Conservation (phyloP, 2,113 vertebrate species). For the Tautogolabrus adspersus region DNA sequence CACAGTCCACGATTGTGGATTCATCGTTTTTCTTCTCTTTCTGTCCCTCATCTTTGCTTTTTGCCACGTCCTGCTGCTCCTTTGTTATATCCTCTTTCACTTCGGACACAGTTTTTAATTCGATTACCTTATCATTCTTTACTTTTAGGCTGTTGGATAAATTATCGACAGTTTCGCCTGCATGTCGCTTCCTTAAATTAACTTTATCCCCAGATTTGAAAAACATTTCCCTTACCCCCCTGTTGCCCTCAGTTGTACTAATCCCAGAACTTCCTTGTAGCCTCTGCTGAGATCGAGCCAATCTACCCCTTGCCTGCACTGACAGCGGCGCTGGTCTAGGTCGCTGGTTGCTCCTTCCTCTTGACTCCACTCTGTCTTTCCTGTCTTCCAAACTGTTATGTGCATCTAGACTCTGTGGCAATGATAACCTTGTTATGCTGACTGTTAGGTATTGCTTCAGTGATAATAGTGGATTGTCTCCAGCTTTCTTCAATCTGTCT, state of each 20-base stretch:
- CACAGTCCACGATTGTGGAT: not conserved
- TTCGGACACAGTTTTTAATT: conserved; percentile 40
- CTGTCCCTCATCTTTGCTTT: conserved; percentile 12
- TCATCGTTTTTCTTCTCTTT: conserved; percentile 7
- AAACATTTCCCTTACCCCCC: conserved; percentile 77
- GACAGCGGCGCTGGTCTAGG: conserved; percentile 21
- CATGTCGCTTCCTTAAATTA: conserved; percentile 41
- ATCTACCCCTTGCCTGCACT: conserved; percentile 40
- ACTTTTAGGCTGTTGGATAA: conserved; percentile 26
- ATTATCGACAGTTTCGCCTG: conserved; percentile 35
- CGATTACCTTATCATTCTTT: conserved; percentile 36
- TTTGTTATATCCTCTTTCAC: conserved; percentile 13
- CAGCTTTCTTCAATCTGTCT: conserved; percentile 20
- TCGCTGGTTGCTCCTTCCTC: conserved; percentile 45
- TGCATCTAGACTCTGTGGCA: conserved; percentile 45
- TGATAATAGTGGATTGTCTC: conserved; percentile 59
- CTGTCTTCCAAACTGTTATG: conserved; percentile 35
- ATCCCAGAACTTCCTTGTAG: conserved; percentile 47
- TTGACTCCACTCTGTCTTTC: conserved; percentile 18
- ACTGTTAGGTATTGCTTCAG: conserved; percentile 84
- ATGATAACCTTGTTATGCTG: conserved; percentile 77
- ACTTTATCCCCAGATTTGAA: conserved; percentile 68
- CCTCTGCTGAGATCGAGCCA: conserved; percentile 60
- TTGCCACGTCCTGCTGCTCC: not conserved
- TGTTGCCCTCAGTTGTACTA: conserved; percentile 63